Evolutionary conservation across 2,888 invertebrate genomes (phyloP).

Genomic region (Pachycephus smyrnensis): DNA sequence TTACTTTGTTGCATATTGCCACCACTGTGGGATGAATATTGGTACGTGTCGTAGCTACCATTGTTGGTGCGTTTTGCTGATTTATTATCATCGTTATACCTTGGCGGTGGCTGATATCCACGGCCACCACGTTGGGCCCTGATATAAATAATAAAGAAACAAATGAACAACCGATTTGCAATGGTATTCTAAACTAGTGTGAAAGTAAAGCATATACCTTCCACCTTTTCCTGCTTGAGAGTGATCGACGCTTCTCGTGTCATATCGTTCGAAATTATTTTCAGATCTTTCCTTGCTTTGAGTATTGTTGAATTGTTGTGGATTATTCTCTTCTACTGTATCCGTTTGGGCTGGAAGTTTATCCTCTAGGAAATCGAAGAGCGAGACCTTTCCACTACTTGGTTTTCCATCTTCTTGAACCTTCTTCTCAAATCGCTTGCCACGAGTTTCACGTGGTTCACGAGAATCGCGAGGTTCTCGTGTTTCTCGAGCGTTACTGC

Average conservation of each 20-base stretch:
- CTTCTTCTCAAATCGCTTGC: constrained; percentile 60
- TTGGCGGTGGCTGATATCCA: constrained; percentile 53
- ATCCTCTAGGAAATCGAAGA: constrained; percentile 86
- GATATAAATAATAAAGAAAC: not conserved
- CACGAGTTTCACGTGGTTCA: constrained; percentile 69
- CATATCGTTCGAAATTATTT: constrained; percentile 48
- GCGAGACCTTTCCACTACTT: constrained; percentile 79
- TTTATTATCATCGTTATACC: constrained; percentile 52
- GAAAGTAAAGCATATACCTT: constrained; percentile 42
- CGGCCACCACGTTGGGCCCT: constrained; percentile 53
- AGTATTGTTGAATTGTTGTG: constrained; percentile 29
- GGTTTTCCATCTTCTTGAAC: constrained; percentile 78
- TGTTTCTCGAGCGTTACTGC: constrained; percentile 30
- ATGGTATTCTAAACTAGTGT: not conserved
- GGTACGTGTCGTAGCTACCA: constrained; percentile 33
- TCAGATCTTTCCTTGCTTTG: constrained; percentile 42
- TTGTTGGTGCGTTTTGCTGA: constrained; percentile 45
- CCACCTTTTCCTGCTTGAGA: constrained; percentile 49
- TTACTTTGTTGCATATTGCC: constrained; percentile 61
- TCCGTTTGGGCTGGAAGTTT: constrained; percentile 76
- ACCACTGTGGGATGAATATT: constrained; percentile 42
- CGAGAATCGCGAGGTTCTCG: constrained; percentile 65
- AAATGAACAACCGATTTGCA: not conserved
- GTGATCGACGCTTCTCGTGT: constrained; percentile 38
- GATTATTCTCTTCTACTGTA: constrained; percentile 65